phyloP scores from a whole-genome alignment of 2,113 vertebrate genomes.

The Meles meles region DNA sequence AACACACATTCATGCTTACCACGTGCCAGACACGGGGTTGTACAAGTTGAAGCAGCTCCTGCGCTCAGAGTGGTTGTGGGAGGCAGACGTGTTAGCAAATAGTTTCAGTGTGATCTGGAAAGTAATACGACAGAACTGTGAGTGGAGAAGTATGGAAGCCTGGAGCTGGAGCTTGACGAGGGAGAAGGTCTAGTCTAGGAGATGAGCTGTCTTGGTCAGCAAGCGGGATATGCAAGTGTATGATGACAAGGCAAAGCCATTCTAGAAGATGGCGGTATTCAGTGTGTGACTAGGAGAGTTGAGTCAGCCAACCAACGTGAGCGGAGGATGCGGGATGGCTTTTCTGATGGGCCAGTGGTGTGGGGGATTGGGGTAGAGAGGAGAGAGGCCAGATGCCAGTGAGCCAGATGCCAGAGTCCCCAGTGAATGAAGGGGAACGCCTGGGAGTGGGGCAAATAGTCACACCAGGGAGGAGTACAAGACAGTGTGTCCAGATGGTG shows the following conservation, averaged over 20 bases:
- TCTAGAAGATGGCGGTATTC: neutral
- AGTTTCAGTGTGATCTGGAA: neutral
- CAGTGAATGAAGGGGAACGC: neutral
- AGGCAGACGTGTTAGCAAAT: neutral
- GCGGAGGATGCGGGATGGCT: neutral
- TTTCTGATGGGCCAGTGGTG: neutral
- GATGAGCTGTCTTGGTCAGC: neutral
- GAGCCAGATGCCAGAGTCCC: neutral
- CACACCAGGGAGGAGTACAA: neutral
- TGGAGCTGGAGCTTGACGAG: neutral
- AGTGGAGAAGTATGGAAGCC: neutral
- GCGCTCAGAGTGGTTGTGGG: neutral
- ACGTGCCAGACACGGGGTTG: neutral
- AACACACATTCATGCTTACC: neutral
- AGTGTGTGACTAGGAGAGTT: neutral
- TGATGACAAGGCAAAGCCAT: neutral
- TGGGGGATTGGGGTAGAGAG: neutral
- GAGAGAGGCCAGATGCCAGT: neutral
- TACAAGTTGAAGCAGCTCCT: neutral
- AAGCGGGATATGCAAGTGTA: neutral
- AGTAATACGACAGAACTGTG: neutral
- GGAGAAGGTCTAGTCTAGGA: neutral
- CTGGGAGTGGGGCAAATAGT: neutral
- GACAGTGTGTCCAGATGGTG: neutral
- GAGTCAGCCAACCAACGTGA: neutral